Evolutionary conservation across 2,888 invertebrate species (phyloP), one percentile per base, ranked within the genome.

Genomic region (Incurvaria masculella): DNA sequence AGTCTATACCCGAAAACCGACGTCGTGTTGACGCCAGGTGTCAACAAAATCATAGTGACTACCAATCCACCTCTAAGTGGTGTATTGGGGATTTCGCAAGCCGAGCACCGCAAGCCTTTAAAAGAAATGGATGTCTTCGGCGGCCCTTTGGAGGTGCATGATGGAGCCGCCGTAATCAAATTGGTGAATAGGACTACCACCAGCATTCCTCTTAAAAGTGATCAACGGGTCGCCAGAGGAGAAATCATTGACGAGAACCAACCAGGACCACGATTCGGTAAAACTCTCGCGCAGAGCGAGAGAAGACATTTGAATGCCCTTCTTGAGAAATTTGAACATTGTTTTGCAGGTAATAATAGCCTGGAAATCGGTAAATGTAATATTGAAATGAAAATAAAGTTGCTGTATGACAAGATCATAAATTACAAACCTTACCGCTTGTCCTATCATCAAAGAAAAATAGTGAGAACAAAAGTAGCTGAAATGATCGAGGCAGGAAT

Each of bases 361-460:
- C 33, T 49, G 49, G 46, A 44, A 43, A n/a, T 53, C 17, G 53
- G 51, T n/a, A 43, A 44, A 11, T 53, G 48, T 21, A 39, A 17
- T n/a, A 40, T 53, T 6, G 51, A 51, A 27, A 51, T 53, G 53
- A 39, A 14, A 4, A 51, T 51, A 1, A 47, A 49, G 18, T 42
- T 51, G 6, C 51, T 45, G 6, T 23, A 48, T 21, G 27, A 50
- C 4, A 51, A 51, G 21, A 17, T 49, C 4, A 42, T 53, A 1
- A 46, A 53, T 26, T 53, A 50, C 18, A 44, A 38, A 39, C 52
- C 51, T n/a, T 53, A 51, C 44, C 21, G 53, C 19, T 26, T 52
- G 16, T 52, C 51, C 2, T 49, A 42, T 8, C 44, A 45, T 18
- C 50, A 53, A 17, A 44, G 49, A 17, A 47, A 52, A 21, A 43